phyloP scores from a whole-genome alignment of 35 echinoderm and acorn worm species.

The Apostichopus parvimensis region DNA sequence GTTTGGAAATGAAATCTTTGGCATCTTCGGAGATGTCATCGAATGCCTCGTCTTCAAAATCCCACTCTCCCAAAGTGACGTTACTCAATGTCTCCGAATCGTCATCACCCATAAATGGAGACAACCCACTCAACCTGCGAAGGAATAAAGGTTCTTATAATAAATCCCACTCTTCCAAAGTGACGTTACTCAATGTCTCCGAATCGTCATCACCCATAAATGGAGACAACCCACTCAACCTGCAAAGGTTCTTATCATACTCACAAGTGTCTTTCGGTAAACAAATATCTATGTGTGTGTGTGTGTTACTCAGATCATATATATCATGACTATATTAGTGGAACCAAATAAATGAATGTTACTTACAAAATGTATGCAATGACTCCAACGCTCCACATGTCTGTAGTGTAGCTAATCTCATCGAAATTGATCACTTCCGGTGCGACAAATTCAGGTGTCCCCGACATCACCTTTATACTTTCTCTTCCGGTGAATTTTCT shows the following conservation, averaged over 20 bases:
- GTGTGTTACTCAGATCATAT: too few relatives aligned
- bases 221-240: slow-evolving; percentile 94
- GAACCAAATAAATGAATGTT: neutral
- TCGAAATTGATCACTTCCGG: slow-evolving; percentile 99
- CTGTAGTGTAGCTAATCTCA: slow-evolving; percentile 77
- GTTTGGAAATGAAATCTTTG: slow-evolving; percentile 88
- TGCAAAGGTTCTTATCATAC: neutral
- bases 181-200: slow-evolving; percentile 95
- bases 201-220: slow-evolving; percentile 99
- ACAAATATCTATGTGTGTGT: too few relatives aligned
- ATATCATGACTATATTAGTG: too few relatives aligned
- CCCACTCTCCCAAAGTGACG: slow-evolving; percentile 92
- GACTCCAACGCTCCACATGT: slow-evolving; percentile 99
- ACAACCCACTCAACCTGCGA: slow-evolving; percentile 88
- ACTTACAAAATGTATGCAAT: slow-evolving; percentile 99
- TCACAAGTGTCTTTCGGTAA: too few relatives aligned
- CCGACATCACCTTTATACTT: slow-evolving; percentile 87
- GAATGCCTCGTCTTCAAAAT: slow-evolving; percentile 97
- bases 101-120: slow-evolving; percentile 99
- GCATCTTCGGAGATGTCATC: slow-evolving; percentile 92
- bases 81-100: slow-evolving; percentile 96
- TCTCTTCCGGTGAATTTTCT: slow-evolving; percentile 72
- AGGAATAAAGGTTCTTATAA: neutral
- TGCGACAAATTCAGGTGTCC: slow-evolving; percentile 96
- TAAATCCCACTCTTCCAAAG: slow-evolving; percentile 95